These are phyloP conservation scores for Notolepis coatsorum DNA, from an alignment of 2,797 vertebrate species.

Conservation along the genomic window DNA sequence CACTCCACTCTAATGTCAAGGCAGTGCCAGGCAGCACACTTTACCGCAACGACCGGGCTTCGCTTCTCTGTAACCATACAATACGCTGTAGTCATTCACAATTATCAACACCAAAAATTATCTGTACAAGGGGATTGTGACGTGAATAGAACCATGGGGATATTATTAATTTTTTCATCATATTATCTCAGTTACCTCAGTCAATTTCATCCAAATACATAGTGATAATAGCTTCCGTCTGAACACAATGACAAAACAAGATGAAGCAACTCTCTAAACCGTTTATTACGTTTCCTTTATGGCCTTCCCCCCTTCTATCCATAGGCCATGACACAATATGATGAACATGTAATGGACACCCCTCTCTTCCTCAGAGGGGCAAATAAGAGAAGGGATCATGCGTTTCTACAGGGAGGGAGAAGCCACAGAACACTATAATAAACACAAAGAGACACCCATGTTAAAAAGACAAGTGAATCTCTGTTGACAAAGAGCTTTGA, in stretches of 20 bases:
- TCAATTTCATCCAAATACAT: no score
- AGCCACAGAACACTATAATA: conserved; percentile 64
- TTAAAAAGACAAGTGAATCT: conserved; percentile 58
- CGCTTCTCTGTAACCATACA: no score
- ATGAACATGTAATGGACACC: conserved; percentile 55
- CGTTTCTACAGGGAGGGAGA: conserved; percentile 56
- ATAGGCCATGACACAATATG: conserved; percentile 60
- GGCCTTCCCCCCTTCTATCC: conserved; percentile 41
- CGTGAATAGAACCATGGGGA: no score
- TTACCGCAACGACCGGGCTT: no score
- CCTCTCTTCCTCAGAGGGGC: conserved; percentile 27
- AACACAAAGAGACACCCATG: conserved; percentile 62
- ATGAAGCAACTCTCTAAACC: conserved; percentile 37
- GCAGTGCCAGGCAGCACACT: neutral
- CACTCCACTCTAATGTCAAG: conserved; percentile 15
- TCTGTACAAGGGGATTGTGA: no score
- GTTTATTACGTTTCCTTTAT: conserved; percentile 76
- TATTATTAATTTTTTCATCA: neutral
- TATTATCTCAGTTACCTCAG: no score
- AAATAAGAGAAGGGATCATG: conserved; percentile 45
- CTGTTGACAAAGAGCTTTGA: conserved; percentile 59
- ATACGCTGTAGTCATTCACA: no score
- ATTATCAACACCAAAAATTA: no score
- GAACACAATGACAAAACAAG: conserved; percentile 27
- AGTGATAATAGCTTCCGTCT: no score